These are phyloP conservation scores for Drosophila persimilis DNA, from an alignment of 1,140 invertebrate genomes.

Conservation along the genomic window DNA sequence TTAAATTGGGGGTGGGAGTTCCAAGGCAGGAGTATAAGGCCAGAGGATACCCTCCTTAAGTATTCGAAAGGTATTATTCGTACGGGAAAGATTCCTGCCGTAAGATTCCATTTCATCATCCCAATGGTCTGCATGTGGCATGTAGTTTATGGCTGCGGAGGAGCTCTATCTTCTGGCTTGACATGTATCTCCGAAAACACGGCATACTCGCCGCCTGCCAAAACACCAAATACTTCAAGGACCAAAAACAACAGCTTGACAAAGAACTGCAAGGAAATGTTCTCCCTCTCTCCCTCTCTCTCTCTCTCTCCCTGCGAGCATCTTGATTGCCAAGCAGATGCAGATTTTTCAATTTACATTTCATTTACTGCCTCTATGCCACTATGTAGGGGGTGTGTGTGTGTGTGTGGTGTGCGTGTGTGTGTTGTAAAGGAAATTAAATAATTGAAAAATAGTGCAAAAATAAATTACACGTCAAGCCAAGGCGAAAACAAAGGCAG, in stretches of 20 bases:
- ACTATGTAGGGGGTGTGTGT: background rate
- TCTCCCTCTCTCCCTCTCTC: slow-evolving; percentile 1
- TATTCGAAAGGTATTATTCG: too few relatives aligned
- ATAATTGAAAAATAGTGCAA: slow-evolving; percentile 51
- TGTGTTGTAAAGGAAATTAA: slow-evolving; percentile 49
- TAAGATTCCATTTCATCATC: too few relatives aligned
- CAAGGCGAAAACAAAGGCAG: background rate
- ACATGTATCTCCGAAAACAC: background rate
- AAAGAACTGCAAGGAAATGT: slow-evolving; percentile 16
- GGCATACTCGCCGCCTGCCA: background rate
- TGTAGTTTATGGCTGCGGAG: too few relatives aligned
- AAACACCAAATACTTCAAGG: background rate
- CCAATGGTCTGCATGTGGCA: too few relatives aligned
- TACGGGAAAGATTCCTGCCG: too few relatives aligned
- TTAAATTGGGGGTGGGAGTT: background rate
- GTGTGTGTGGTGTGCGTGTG: slow-evolving; percentile 6
- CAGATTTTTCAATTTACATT: slow-evolving; percentile 75
- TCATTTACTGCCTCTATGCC: slow-evolving; percentile 45
- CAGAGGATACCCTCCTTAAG: too few relatives aligned
- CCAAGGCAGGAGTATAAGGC: too few relatives aligned
- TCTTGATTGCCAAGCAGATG: slow-evolving; percentile 61
- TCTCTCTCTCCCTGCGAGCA: background rate
- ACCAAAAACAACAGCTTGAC: background rate
- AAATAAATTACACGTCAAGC: slow-evolving; percentile 51
- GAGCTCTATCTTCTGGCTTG: too few relatives aligned